Evolutionary conservation across 2,888 invertebrate species (phyloP), one percentile per base, ranked within the genome.

Genomic region (Leucophora obtusa): DNA sequence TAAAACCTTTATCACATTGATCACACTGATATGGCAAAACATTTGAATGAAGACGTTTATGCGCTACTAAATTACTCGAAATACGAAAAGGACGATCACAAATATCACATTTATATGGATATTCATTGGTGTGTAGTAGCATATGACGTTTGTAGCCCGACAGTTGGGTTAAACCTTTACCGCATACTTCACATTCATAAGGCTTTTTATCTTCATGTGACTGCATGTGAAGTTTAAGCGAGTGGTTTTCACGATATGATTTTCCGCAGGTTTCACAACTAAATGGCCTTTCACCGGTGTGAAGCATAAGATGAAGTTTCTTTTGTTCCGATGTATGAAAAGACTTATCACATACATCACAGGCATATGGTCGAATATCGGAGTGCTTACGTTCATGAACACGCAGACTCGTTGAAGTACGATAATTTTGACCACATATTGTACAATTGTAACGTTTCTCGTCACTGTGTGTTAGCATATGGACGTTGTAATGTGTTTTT

Each of bases 61-160:
- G 90, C 2, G 89, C 87, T 15, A 88, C 89, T 15, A 90, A 78
- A 77, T 90, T 90, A 80, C 90, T 90, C 0, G 90, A 90, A 71
- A 88, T 90, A 0, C 90, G 87, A 47, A 90, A 90, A 7, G 84
- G 84, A 4, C 87, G 86, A 0, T 85, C 85, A 54, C 90, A 90
- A 4, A 87, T 82, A 15, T 90, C 88, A 54, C 90, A 90, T n/a
- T 38, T 81, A 51, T 88, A 87, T 5, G 90, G 90, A 72, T 89
- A 90, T 72, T 90, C 90, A 11, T 89, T 90, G 0, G 89, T 89
- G 63, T 90, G 90, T 0, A 86, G 86, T 2, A 90, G 83, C 89
- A 89, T 87, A 62, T 90, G 90, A 71, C 89, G 89, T 82, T 89
- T 90, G 72, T 88, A 89, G 54, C 90, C 90, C 0, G 90, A 90